Evolutionary conservation across 2,888 invertebrate genomes (phyloP).

Genomic region (Synergus umbraculus): DNA sequence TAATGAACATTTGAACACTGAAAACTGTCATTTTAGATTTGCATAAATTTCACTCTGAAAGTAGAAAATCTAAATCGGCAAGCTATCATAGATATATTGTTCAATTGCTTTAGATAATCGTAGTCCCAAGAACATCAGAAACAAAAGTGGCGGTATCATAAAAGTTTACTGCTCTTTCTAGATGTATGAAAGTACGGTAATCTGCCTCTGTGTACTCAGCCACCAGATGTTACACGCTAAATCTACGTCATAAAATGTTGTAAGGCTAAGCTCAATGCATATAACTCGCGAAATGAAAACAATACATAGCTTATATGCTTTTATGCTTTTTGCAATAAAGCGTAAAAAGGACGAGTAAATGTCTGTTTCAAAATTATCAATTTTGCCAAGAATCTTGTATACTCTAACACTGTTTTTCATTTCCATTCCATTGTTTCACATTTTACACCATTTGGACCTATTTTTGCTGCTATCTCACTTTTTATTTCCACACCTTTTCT

Average conservation of each 20-base stretch:
- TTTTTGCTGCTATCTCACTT: no score
- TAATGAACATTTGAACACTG: background rate
- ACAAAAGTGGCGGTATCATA: slow-evolving; percentile 9
- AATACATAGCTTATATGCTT: background rate
- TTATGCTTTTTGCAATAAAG: background rate
- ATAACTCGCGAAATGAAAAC: background rate
- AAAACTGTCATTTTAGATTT: background rate
- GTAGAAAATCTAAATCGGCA: background rate
- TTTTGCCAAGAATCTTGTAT: background rate
- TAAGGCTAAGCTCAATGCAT: background rate
- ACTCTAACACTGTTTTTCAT: background rate
- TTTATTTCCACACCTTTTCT: no score
- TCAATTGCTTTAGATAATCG: background rate
- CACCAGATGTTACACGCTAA: slow-evolving; percentile 16
- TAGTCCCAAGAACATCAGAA: background rate
- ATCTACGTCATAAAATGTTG: background rate
- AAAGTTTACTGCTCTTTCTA: slow-evolving; percentile 27
- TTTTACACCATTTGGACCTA: no score
- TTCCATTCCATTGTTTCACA: no score
- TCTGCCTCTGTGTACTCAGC: slow-evolving; percentile 5
- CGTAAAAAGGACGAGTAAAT: background rate
- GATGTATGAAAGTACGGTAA: slow-evolving; percentile 13
- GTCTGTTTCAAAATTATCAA: background rate
- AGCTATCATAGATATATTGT: background rate
- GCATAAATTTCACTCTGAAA: background rate